These are phyloP conservation scores for Amblyraja radiata DNA, from an alignment of 2,797 vertebrate genomes.

Conservation along the genomic window DNA sequence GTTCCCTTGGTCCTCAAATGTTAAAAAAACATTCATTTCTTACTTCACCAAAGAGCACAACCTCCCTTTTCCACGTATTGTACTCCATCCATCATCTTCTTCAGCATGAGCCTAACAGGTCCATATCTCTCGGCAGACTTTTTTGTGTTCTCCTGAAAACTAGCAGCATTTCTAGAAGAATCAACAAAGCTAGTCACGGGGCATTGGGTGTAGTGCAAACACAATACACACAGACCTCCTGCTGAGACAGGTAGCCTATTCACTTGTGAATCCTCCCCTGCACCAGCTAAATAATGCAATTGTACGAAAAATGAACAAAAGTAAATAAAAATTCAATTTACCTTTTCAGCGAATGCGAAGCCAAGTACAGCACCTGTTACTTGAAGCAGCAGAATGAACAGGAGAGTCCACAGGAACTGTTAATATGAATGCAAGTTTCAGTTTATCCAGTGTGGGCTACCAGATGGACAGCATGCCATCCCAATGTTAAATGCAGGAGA, in stretches of 20 bases:
- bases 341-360: constrained; percentile 66
- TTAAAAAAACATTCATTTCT: no score
- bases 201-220: background rate
- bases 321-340: constrained; percentile 44
- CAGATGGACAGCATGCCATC: background rate
- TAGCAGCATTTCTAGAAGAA: background rate
- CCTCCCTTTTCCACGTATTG: no score
- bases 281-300: background rate
- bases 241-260: background rate
- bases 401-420: constrained; percentile 65
- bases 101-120: no score
- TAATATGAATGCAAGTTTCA: constrained; percentile 37
- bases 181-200: background rate
- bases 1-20: no score
- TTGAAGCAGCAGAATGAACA: constrained; percentile 61
- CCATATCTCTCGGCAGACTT: no score
- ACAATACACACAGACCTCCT: background rate
- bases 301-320: background rate
- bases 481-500: background rate
- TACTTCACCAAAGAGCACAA: no score
- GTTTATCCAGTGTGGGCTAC: background rate
- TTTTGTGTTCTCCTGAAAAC: background rate
- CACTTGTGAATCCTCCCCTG: no score
- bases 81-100: no score
- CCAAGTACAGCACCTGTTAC: constrained; percentile 55